These are phyloP conservation scores for Scartelaos histophorus DNA, from an alignment of 2,113 vertebrate species.

Conservation along the genomic window DNA sequence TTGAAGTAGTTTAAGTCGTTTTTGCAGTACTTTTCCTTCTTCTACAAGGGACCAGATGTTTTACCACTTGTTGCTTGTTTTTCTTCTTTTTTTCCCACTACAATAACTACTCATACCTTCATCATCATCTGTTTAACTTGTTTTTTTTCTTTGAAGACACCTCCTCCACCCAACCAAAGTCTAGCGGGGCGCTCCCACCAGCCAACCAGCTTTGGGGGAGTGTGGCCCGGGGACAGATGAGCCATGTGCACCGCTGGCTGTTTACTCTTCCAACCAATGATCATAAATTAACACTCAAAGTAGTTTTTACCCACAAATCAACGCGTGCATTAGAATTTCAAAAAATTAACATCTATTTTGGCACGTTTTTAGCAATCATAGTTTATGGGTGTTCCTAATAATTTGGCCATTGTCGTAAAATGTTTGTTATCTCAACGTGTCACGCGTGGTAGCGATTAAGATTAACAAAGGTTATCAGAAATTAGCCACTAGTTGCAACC, in stretches of 20 bases:
- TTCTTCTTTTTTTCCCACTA: too few relatives aligned
- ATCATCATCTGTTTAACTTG: background rate
- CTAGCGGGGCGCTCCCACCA: slow-evolving; percentile 5
- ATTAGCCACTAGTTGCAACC: background rate
- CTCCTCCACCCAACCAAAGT: slow-evolving; percentile 53
- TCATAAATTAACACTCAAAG: background rate
- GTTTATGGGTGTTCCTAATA: background rate
- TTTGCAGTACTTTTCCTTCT: too few relatives aligned
- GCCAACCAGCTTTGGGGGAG: slow-evolving; percentile 58
- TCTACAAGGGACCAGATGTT: too few relatives aligned
- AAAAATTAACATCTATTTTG: background rate
- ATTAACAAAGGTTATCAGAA: slow-evolving; percentile 5
- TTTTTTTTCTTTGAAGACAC: background rate
- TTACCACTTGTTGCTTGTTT: too few relatives aligned
- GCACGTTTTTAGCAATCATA: background rate
- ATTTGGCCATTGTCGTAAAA: background rate
- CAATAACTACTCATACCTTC: too few relatives aligned
- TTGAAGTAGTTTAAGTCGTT: too few relatives aligned
- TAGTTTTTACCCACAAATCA: background rate
- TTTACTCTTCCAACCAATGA: background rate
- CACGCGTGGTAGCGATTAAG: background rate
- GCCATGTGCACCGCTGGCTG: background rate
- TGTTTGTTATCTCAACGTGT: background rate
- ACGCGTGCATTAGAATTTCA: background rate
- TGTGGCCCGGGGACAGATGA: slow-evolving; percentile 1